Conservation (phyloP, 2,113 vertebrate species). For the Xyliphius kryptos region DNA sequence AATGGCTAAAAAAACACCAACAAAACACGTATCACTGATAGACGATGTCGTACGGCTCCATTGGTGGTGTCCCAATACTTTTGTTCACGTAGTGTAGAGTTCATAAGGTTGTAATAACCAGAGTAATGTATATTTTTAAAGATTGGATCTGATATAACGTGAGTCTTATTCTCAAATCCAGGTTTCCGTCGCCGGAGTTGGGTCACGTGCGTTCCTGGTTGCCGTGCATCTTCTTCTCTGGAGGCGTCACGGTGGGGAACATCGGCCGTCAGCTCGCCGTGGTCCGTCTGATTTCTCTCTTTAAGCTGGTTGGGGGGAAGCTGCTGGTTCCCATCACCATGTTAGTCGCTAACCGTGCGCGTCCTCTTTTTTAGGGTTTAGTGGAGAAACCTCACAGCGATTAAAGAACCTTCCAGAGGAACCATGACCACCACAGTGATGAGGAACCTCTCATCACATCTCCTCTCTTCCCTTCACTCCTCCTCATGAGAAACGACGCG, state of each 20-base stretch:
- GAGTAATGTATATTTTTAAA: no score
- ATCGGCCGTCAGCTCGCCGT: constrained; percentile 85
- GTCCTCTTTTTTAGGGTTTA: constrained; percentile 1
- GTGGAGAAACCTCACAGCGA: constrained; percentile 8
- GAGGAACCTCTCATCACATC: no score
- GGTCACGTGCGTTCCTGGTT: constrained; percentile 97
- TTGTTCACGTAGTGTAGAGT: no score
- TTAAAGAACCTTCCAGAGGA: neutral
- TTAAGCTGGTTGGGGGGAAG: no score
- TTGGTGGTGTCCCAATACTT: no score
- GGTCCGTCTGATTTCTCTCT: neutral
- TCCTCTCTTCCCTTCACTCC: neutral
- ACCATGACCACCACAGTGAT: no score
- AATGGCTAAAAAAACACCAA: no score
- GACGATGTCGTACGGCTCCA: no score
- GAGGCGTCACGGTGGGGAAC: constrained; percentile 95
- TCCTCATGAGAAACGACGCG: neutral
- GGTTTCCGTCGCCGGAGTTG: constrained; percentile 94
- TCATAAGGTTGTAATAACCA: no score
- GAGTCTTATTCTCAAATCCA: constrained; percentile 54
- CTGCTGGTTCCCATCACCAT: no score
- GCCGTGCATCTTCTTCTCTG: constrained; percentile 97
- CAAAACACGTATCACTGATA: no score
- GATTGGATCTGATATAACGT: no score
- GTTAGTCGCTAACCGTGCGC: neutral